These are phyloP conservation scores for Campaea margaritaria DNA, from an alignment of 2,888 invertebrate genomes.

Conservation along the genomic window DNA sequence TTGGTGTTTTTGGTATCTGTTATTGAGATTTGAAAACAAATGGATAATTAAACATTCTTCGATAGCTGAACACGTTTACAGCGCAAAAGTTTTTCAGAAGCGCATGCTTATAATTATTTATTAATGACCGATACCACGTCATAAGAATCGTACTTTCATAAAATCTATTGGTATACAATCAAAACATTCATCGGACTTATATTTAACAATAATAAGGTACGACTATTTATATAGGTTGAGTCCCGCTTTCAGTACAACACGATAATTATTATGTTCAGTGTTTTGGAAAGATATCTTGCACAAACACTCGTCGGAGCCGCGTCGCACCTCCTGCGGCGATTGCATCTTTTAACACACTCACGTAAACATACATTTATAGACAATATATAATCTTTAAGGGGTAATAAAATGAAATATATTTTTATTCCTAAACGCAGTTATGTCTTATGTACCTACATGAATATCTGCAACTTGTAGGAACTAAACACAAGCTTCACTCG, in stretches of 20 bases:
- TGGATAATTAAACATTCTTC: too few species aligned
- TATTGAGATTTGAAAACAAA: too few species aligned
- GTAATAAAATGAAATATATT: conserved; percentile 49
- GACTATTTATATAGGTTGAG: conserved; percentile 40
- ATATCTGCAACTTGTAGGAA: conserved; percentile 77
- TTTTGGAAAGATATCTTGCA: conserved; percentile 23
- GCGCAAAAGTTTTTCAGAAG: background rate
- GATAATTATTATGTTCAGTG: conserved; percentile 28
- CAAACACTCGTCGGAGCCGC: conserved; percentile 12
- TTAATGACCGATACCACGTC: conserved; percentile 7
- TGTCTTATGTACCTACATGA: conserved; percentile 54
- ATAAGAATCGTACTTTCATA: background rate
- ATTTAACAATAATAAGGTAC: conserved; percentile 30
- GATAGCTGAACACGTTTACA: background rate
- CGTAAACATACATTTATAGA: conserved; percentile 20
- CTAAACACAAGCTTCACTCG: conserved; percentile 82
- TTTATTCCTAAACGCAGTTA: conserved; percentile 23
- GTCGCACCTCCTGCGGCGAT: conserved; percentile 16
- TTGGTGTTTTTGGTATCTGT: too few species aligned
- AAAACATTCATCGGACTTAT: conserved; percentile 33
- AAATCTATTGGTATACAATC: conserved; percentile 36
- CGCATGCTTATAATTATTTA: background rate
- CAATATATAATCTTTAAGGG: conserved; percentile 26
- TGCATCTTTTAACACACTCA: conserved; percentile 25
- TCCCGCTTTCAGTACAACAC: conserved; percentile 44